Conservation (phyloP, 2,113 vertebrate species). For the Seriola rivoliana region DNA sequence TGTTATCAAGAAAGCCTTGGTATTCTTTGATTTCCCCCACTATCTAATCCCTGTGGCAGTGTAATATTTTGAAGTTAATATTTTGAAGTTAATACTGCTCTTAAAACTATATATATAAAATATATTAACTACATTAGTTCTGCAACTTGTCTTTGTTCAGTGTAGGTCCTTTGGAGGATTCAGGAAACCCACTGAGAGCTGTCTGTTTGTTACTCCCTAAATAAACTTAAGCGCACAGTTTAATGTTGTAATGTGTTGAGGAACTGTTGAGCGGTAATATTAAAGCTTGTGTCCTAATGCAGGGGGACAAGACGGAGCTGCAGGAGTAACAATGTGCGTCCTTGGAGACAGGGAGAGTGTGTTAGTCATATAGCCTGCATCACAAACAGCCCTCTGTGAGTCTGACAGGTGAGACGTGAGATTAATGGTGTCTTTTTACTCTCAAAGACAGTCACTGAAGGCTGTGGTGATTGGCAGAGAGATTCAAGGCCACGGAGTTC, state of each 20-base stretch:
- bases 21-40: constrained; percentile 20
- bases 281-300: constrained; percentile 11
- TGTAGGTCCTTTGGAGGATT: constrained; percentile 4
- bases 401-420: constrained; percentile 59
- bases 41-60: constrained; percentile 22
- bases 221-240: constrained; percentile 3
- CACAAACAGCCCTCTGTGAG: constrained; percentile 47
- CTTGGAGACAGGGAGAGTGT: constrained; percentile 54
- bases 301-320: constrained; percentile 20
- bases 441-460: constrained; percentile 47
- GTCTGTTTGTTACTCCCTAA: constrained; percentile 3
- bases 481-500: constrained; percentile 31
- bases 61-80: background rate
- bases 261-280: constrained; percentile 11
- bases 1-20: constrained; percentile 19
- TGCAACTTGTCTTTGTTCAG: constrained; percentile 25
- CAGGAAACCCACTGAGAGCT: constrained; percentile 7
- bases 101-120: constrained; percentile 5
- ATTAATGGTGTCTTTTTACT: constrained; percentile 69
- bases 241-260: constrained; percentile 10
- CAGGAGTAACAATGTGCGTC: constrained; percentile 41
- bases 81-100: background rate
- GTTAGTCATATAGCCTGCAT: constrained; percentile 43
- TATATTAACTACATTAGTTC: background rate
- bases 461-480: constrained; percentile 34